These are phyloP conservation scores for Helobdella robusta DNA, from an alignment of 2,888 invertebrate species.

Conservation along the genomic window DNA sequence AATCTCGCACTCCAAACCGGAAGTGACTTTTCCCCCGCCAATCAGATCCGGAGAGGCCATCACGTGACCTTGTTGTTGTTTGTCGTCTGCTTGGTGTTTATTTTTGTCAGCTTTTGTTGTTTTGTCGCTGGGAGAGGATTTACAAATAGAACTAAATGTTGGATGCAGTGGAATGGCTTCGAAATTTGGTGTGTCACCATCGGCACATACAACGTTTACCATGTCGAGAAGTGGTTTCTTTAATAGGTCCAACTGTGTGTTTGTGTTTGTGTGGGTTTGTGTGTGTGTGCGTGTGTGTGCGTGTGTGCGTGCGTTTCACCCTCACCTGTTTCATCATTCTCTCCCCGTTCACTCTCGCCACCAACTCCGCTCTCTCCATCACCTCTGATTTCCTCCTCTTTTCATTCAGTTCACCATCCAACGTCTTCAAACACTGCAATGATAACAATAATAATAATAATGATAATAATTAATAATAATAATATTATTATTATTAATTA, in stretches of 20 bases:
- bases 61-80: not conserved
- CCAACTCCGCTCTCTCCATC: not conserved
- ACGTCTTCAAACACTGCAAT: slow-evolving; percentile 4
- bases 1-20: not conserved
- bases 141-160: not conserved
- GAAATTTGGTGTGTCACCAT: not conserved
- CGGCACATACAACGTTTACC: slow-evolving; percentile 19
- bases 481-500: not conserved
- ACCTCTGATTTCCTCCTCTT: not conserved
- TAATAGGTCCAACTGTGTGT: slow-evolving; percentile 20
- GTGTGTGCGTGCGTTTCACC: too few relatives aligned
- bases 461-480: not conserved
- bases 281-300: too few relatives aligned
- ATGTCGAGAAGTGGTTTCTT: slow-evolving; percentile 21
- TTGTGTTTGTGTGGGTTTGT: not conserved
- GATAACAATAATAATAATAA: not conserved
- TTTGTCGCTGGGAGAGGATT: not conserved
- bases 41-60: not conserved
- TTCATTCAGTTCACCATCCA: not conserved
- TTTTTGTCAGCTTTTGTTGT: not conserved
- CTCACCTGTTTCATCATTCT: slow-evolving; percentile 19
- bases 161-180: too few relatives aligned
- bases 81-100: not conserved
- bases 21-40: not conserved
- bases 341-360: slow-evolving; percentile 16